Evolutionary conservation across 2,888 invertebrate genomes (phyloP), one percentile per base, ranked within the genome.

Genomic region (Psylliodes chrysocephalus): DNA sequence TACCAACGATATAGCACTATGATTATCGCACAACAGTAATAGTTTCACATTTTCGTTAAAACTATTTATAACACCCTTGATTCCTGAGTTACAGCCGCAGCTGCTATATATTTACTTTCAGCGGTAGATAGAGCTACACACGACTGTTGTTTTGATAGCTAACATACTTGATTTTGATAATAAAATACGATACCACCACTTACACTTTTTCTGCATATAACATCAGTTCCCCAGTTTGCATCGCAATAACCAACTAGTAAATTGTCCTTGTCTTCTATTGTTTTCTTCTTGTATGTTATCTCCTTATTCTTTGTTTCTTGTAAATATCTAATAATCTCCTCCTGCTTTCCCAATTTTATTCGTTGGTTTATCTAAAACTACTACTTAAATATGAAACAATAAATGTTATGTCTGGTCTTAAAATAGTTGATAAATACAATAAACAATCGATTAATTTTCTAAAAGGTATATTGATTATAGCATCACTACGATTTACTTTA

Each of bases 331-430:
- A 38, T 47, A 60, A 51, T 53, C 66, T 59, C 59, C 70, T 70
- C 65, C 67, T 51, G 62, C 66, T 15, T 64, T 61, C 68, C 69
- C 69, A 15, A 40, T 47, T 25, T 65, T 47, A n/a, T 14, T 28
- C 17, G 69, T 71, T 19, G 64, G 67, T 57, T 47, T 61, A 42
- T 70, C 65, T 56, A n/a, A 71, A 55, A 56, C 54, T 64, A 30
- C 63, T 63, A 51, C 65, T 65, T 35, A 70, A 40, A 68, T 68
- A 69, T 14, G 69, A 69, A n/a, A 66, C 65, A 42, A 66, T 17
- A 52, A 55, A 72, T 35, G 66, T 56, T 7, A 70, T 66, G 55
- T 72, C 71, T 8, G 70, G 71, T 66, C 68, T 66, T 6, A 47
- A 60, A 19, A 64, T 67, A 8, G 56, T 63, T 4, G 63, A 46